Percentiles rank a stretch among this genome's conserved stretches.
Conservation (phyloP, 2,888 invertebrate species). For the Lasioglossum vierecki region DNA sequence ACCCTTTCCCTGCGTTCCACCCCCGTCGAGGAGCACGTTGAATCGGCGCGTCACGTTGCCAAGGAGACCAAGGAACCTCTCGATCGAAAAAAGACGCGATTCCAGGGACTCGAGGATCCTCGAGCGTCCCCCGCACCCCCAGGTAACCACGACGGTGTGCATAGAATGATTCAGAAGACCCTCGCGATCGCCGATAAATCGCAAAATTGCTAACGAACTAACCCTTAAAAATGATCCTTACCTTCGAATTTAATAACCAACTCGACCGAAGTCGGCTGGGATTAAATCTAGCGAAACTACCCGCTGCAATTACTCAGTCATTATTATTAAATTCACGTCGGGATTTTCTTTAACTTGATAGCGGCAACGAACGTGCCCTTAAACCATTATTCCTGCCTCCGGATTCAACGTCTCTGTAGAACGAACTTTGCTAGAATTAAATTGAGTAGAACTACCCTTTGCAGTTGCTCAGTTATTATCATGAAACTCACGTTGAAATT, state of each 20-base stretch:
- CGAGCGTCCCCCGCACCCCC: not conserved
- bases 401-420: too few species aligned
- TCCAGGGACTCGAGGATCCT: constrained; percentile 1
- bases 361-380: not conserved
- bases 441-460: not conserved
- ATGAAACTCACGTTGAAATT: too few species aligned
- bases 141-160: not conserved
- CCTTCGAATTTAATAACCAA: not conserved
- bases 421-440: not conserved
- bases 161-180: not conserved
- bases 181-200: not conserved
- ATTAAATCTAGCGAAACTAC: not conserved
- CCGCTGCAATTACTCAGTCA: not conserved
- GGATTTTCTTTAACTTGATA: not conserved
- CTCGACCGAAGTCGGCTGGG: not conserved
- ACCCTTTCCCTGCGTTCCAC: constrained; percentile 33
- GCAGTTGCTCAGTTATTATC: too few species aligned
- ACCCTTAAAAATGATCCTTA: not conserved
- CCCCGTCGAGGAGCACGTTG: constrained; percentile 23
- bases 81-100: constrained; percentile 43
- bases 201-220: not conserved
- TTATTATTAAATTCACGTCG: not conserved
- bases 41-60: constrained; percentile 56
- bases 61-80: constrained; percentile 60
- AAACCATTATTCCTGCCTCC: not conserved